A percentile compares a stretch with the other conserved stretches of the same genome.
Conservation (phyloP, 2,797 vertebrate genomes). For the Meriones psammophilus region DNA sequence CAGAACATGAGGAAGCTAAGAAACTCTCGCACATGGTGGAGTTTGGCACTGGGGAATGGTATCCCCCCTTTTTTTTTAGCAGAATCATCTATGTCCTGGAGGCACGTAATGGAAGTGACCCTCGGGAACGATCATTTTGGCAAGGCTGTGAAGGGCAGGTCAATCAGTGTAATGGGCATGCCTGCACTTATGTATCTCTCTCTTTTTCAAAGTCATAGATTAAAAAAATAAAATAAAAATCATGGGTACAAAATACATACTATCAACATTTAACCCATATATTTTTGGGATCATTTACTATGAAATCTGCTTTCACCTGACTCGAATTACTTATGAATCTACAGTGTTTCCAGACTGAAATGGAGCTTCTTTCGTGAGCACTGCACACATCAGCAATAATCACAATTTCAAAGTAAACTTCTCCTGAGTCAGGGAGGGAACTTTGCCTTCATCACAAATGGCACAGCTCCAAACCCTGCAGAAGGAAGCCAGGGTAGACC, state of each 20-base stretch:
- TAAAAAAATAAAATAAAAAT: too few species aligned
- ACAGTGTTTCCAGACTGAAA: background rate
- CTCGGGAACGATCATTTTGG: background rate
- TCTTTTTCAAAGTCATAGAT: too few species aligned
- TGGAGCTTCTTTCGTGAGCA: too few species aligned
- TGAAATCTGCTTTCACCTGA: background rate
- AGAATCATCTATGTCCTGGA: background rate
- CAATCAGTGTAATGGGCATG: background rate
- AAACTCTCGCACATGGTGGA: too few species aligned
- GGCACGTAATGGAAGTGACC: background rate
- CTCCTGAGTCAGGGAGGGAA: background rate
- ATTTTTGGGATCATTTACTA: background rate
- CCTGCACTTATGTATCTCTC: background rate
- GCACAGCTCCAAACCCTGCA: background rate
- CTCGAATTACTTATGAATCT: background rate
- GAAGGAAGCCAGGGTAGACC: background rate
- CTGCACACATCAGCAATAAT: background rate
- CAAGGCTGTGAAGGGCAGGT: background rate
- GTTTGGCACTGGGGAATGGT: too few species aligned
- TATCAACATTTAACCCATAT: background rate
- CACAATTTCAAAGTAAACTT: background rate
- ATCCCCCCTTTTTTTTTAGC: background rate
- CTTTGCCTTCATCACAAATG: background rate
- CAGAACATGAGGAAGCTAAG: background rate
- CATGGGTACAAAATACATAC: background rate